These are phyloP conservation scores for Poecilia velifera DNA, from an alignment of 2,797 vertebrate species.

Conservation along the genomic window DNA sequence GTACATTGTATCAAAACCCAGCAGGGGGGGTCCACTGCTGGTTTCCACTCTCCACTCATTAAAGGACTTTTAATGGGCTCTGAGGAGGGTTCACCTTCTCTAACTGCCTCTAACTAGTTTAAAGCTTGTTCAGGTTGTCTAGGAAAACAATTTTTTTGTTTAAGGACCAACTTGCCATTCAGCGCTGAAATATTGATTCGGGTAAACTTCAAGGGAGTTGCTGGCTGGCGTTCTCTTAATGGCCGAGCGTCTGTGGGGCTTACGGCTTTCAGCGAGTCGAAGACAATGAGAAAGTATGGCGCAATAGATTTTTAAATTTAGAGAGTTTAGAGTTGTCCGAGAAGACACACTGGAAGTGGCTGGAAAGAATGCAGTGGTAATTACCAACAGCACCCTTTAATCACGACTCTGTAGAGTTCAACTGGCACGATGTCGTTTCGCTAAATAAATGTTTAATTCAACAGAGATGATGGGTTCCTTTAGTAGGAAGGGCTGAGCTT, in stretches of 20 bases:
- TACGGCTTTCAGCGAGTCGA: slow-evolving; percentile 26
- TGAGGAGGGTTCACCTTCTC: slow-evolving; percentile 55
- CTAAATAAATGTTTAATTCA: slow-evolving; percentile 13
- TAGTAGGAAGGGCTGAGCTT: slow-evolving; percentile 20
- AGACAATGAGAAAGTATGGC: slow-evolving; percentile 1
- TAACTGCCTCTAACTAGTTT: slow-evolving; percentile 52
- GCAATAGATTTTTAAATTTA: slow-evolving; percentile 31
- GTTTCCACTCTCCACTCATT: slow-evolving; percentile 72
- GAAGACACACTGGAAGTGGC: slow-evolving; percentile 15
- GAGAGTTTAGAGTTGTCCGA: slow-evolving; percentile 16
- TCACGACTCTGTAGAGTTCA: not conserved
- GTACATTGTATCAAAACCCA: slow-evolving; percentile 69
- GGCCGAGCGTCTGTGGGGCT: slow-evolving; percentile 31
- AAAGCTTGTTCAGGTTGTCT: slow-evolving; percentile 73
- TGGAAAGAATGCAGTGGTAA: slow-evolving; percentile 25
- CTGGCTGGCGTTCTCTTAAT: slow-evolving; percentile 37
- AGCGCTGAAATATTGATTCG: slow-evolving; percentile 76
- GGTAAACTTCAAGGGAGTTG: slow-evolving; percentile 57
- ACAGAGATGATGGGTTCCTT: slow-evolving; percentile 27
- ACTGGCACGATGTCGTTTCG: slow-evolving; percentile 10
- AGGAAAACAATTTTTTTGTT: slow-evolving; percentile 73
- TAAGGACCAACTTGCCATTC: slow-evolving; percentile 67
- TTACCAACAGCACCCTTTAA: slow-evolving; percentile 13
- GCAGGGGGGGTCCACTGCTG: slow-evolving; percentile 61
- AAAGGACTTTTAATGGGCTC: slow-evolving; percentile 77